phyloP scores from a whole-genome alignment of 2,113 vertebrate species.

The Sylvietta virens region DNA sequence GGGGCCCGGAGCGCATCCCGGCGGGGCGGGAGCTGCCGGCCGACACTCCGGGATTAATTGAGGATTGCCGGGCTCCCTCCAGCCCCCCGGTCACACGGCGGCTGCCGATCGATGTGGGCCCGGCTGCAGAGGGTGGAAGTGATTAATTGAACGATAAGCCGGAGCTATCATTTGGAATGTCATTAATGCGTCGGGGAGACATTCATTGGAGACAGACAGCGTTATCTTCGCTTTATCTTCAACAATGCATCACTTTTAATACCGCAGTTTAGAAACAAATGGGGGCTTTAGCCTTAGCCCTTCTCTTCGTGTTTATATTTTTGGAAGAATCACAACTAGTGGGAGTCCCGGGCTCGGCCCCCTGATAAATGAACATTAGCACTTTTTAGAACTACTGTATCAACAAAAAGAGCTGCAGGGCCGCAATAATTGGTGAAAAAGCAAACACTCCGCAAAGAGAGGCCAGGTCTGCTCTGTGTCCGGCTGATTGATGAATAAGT shows the following conservation, averaged over 20 bases:
- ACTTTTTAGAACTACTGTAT: conserved; percentile 89
- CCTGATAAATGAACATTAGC: conserved; percentile 96
- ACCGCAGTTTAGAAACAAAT: conserved; percentile 89
- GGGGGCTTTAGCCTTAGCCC: conserved; percentile 85
- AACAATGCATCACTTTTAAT: conserved; percentile 85
- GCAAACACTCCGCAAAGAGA: conserved; percentile 84
- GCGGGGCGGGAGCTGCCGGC: neutral
- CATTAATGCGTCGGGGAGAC: conserved; percentile 93
- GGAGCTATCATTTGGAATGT: conserved; percentile 83
- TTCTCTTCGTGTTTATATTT: conserved; percentile 92
- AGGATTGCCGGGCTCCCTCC: neutral
- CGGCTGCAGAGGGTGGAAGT: conserved; percentile 69
- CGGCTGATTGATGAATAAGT: conserved; percentile 77
- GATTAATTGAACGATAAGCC: conserved; percentile 81
- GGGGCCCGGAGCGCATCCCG: neutral
- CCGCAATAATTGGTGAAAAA: conserved; percentile 92
- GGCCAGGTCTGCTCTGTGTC: conserved; percentile 80
- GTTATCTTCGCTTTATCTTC: conserved; percentile 98
- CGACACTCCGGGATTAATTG: neutral
- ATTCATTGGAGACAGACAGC: conserved; percentile 89
- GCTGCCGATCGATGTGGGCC: conserved; percentile 49
- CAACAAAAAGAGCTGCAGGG: conserved; percentile 83
- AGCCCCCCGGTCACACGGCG: neutral
- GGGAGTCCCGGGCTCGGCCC: conserved; percentile 76
- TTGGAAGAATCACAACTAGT: conserved; percentile 88